Base-by-base conservation (phyloP, 2,113 vertebrate species). In the Nesospiza acunhae region DNA sequence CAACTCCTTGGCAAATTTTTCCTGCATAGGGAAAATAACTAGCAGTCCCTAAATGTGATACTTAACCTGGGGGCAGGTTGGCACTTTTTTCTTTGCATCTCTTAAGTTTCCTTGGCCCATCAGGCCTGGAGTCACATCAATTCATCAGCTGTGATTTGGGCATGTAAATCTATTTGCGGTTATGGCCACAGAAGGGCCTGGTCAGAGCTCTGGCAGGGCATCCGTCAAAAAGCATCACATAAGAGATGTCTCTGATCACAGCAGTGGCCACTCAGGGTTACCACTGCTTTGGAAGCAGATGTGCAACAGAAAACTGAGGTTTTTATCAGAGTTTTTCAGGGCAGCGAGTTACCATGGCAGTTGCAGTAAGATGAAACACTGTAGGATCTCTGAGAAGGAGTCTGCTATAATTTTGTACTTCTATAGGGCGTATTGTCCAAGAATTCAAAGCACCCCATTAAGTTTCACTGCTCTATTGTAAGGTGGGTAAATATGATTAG, bases 281-380 rank as follows among this genome's bases (percentile, higher is more conserved):
- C 18, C 59, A 66, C 55, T 92, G 89, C 94, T 96, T 91, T 94
- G 89, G 94, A 96, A 78, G 95, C 52, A 93, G 47, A 91, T n/a
- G n/a, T 86, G 63, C 89, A 84, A 53, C 78, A 87, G 83, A 59
- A 22, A 92, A 60, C 76, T 66, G 88, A 84, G 66, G 77, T 64
- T 93, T 94, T 63, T 84, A 96, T 95, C 89, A 87, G 89, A 77
- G 69, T 19, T 31, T 79, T 95, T 93, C 84, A 82, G 90, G 95
- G 66, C 89, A 92, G 81, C 11, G n/a, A 91, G 88, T 95, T 89
- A 77, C 96, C 77, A 90, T 93, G 86, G 87, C 87, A 88, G 84
- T 90, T 70, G 58, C 83, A 93, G 64, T 87, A 74, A 79, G 86
- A 84, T 91, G 49, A 95, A 94, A 90, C 79, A 55, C 83, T 5